Base-by-base conservation (phyloP, 2,797 vertebrate genomes). In the Scolopax rusticola region DNA sequence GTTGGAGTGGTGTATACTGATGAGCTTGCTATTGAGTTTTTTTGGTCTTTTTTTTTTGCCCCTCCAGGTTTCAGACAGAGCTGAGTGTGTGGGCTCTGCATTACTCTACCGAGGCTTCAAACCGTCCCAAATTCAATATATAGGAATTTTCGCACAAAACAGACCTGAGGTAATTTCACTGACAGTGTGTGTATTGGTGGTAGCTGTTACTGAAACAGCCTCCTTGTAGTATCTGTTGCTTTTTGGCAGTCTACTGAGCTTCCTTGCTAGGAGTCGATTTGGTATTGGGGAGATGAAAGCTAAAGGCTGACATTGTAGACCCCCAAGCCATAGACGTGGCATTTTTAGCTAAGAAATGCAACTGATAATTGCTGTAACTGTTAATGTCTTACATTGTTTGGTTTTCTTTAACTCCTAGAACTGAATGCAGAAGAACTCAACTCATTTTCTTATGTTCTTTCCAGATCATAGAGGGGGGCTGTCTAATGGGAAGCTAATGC, bases 81-180 rank as follows among this genome's bases (percentile, higher is more conserved):
- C 99, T 0, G 98, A 99, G 90, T 96, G 77, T 23, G 70, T 99
- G 24, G 99, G 99, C 12, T 99, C 99, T 16, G 99, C 98, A 0
- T 98, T 99, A 70, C 97, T 99, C 54, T 98, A 99, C 92, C 99
- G 98, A 98, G 99, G 99, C 78, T 99, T 99, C 97, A 98, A 98
- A 89, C 90, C 98, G 2, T 95, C 98, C 45, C 97, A 98, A 3
- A 97, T 98, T 94, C 99, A 98, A 56, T 98, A 96, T 79, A 93
- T 99, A 14, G 99, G 99, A 90, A 98, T 99, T 95, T 99, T 99
- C 80, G 97, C 99, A 65, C 99, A 99, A 95, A 99, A 99, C 98
- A 98, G 99, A 95, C 99, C 99, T 41, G 99, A 99, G 99, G 99
- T 99, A 98, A 95, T 18, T 64, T n/a, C 41, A 53, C 16, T 51